Conservation (phyloP, 2,888 invertebrate species). For the Eupithecia abbreviata region DNA sequence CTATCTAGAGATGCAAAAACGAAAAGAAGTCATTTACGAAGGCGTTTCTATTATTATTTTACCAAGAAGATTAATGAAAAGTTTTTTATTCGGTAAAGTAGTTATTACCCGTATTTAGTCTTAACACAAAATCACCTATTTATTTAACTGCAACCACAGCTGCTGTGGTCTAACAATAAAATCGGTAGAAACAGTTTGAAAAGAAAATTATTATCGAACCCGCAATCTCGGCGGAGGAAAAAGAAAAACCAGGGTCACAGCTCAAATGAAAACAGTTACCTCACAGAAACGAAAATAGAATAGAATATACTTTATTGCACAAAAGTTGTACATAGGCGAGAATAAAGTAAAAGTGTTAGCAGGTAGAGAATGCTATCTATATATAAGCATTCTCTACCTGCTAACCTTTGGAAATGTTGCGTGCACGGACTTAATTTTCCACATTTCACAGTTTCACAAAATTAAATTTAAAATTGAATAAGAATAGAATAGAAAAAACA, state of each 20-base stretch:
- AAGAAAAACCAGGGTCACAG: conserved; percentile 20
- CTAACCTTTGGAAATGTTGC: not conserved
- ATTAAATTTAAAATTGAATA: not conserved
- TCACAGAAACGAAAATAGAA: not conserved
- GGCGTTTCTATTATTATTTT: not conserved
- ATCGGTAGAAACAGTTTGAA: conserved; percentile 26
- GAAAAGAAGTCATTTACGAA: not conserved
- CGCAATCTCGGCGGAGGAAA: conserved; percentile 28
- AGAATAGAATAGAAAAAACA: too few relatives aligned
- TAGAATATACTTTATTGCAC: too few relatives aligned
- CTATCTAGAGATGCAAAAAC: not conserved
- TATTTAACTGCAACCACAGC: not conserved
- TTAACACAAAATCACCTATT: not conserved
- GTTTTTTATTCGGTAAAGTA: not conserved
- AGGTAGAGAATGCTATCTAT: too few relatives aligned
- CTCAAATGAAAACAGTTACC: conserved; percentile 3
- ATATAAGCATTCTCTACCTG: too few relatives aligned
- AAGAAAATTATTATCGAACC: conserved; percentile 33
- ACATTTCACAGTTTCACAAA: not conserved
- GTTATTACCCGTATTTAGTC: not conserved
- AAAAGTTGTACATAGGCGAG: too few relatives aligned
- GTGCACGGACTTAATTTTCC: not conserved
- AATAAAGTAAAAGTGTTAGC: too few relatives aligned
- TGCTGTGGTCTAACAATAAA: conserved; percentile 13
- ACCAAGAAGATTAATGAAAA: not conserved